These are phyloP conservation scores for Erythrolamprus reginae DNA, from an alignment of 2,113 vertebrate species.

Conservation along the genomic window DNA sequence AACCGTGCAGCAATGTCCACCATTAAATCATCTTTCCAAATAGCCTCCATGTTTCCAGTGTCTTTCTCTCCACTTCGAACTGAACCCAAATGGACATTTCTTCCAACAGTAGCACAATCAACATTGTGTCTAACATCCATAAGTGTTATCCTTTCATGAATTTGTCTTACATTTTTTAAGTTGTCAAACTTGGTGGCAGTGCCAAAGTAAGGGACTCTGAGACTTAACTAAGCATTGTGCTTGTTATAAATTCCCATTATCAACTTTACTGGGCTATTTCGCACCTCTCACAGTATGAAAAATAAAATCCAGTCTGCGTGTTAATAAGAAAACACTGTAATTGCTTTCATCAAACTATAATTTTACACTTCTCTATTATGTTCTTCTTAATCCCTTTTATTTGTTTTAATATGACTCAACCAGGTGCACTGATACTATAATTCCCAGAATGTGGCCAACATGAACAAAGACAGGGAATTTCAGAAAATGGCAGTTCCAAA, in stretches of 20 bases:
- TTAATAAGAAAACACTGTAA: background rate
- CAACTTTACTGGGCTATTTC: background rate
- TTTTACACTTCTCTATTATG: background rate
- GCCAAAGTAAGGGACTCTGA: background rate
- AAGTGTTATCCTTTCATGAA: background rate
- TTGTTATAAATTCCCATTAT: background rate
- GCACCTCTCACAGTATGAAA: too few species aligned
- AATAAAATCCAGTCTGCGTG: background rate
- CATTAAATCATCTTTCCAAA: too few species aligned
- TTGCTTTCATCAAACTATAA: background rate
- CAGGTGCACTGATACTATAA: background rate
- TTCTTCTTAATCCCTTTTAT: background rate
- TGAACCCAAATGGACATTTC: too few species aligned
- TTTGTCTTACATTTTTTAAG: background rate
- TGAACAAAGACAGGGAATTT: background rate
- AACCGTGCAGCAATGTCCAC: too few species aligned
- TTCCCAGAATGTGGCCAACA: background rate
- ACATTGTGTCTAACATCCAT: background rate
- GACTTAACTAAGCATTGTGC: background rate
- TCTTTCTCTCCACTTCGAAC: too few species aligned
- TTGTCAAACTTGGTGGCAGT: background rate
- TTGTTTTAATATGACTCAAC: background rate
- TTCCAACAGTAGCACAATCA: background rate
- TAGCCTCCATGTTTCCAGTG: too few species aligned
- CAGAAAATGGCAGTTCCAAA: background rate